These are phyloP conservation scores for Orientallactaga bullata DNA, from an alignment of 2,113 vertebrate species.

Conservation along the genomic window DNA sequence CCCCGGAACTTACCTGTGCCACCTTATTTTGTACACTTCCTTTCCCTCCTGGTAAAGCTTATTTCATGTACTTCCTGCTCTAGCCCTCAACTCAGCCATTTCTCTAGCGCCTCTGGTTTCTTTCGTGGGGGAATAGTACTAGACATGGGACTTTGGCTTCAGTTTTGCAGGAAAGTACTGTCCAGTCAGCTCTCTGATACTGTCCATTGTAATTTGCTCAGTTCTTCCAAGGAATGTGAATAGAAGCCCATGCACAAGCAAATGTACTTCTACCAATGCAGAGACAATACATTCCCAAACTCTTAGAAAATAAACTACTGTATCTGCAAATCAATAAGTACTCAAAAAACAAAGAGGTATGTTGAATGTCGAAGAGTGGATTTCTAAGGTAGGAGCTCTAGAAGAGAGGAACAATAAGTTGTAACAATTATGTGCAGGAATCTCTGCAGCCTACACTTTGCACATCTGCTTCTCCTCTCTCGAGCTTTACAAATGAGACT, in stretches of 20 bases:
- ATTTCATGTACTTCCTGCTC: not conserved
- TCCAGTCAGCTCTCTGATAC: not conserved
- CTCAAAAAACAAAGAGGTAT: not conserved
- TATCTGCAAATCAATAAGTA: not conserved
- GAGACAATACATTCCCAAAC: slow-evolving; percentile 34
- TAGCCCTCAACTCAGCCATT: not conserved
- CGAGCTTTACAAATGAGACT: slow-evolving; percentile 11
- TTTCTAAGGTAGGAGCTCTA: not conserved
- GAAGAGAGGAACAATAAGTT: not conserved
- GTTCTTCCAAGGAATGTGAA: not conserved
- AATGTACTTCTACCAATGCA: slow-evolving; percentile 14
- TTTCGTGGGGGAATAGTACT: not conserved
- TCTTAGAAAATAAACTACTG: slow-evolving; percentile 55
- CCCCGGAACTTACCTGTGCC: not conserved
- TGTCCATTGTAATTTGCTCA: not conserved
- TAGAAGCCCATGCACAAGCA: not conserved
- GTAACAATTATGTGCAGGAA: not conserved
- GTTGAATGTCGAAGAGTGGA: not conserved
- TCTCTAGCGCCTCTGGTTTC: not conserved
- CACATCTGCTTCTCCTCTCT: not conserved
- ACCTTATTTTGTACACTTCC: not conserved
- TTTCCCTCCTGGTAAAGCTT: not conserved
- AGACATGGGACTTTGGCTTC: slow-evolving; percentile 9
- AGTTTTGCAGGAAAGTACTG: not conserved
- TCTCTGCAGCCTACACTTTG: not conserved